Percentiles rank a stretch among this genome's conserved stretches.
Conservation (phyloP, 2,888 invertebrate species). For the Catotricha subobsoleta region DNA sequence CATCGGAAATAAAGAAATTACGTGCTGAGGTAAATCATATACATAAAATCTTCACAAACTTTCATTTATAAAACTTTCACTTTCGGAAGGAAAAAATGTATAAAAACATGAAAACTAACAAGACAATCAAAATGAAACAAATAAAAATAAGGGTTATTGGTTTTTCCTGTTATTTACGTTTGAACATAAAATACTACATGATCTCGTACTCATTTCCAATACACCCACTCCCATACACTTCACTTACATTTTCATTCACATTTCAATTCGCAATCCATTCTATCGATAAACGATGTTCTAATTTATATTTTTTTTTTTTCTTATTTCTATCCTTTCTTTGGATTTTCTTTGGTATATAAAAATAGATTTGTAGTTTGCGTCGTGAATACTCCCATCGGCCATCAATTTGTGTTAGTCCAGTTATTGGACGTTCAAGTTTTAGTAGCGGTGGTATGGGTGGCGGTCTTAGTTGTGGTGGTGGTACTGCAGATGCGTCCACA, state of each 20-base stretch:
- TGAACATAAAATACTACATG: too few species aligned
- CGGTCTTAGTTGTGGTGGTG: slow-evolving; percentile 18
- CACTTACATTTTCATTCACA: neutral
- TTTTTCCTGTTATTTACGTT: too few species aligned
- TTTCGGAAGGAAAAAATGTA: neutral
- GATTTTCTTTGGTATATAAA: too few species aligned
- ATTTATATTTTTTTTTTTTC: too few species aligned
- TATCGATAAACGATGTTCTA: too few species aligned
- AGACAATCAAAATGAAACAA: too few species aligned
- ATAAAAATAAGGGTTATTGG: too few species aligned
- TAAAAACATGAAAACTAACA: neutral
- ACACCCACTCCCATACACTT: neutral
- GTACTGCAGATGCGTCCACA: too few species aligned
- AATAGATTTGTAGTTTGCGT: slow-evolving; percentile 49
- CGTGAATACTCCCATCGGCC: slow-evolving; percentile 49
- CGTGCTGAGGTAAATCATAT: slow-evolving; percentile 51
- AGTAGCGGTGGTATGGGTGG: slow-evolving; percentile 13
- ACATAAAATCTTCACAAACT: neutral
- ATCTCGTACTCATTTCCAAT: too few species aligned
- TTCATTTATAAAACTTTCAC: neutral
- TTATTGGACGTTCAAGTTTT: slow-evolving; percentile 15
- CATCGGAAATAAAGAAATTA: slow-evolving; percentile 72
- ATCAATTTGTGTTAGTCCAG: slow-evolving; percentile 23
- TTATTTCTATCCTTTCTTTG: neutral
- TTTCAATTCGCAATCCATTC: too few species aligned